Evolutionary conservation across 2,888 invertebrate genomes (phyloP).

Genomic region (Tholera decimalis): DNA sequence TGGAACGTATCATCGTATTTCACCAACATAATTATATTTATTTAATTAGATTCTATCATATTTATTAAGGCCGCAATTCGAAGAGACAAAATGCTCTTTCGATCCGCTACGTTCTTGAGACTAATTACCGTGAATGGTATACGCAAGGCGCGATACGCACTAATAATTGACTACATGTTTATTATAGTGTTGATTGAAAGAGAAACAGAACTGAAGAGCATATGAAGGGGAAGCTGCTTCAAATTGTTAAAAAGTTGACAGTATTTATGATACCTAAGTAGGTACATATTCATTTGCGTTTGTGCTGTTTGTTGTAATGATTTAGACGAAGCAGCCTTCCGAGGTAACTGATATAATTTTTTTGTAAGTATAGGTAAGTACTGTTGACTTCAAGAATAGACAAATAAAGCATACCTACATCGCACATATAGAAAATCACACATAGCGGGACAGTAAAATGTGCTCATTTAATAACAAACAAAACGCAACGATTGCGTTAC

Average conservation of each 20-base stretch:
- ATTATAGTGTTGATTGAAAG: background rate
- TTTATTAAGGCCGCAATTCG: background rate
- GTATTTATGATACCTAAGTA: background rate
- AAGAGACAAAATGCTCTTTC: background rate
- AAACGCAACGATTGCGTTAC: slow-evolving; percentile 82
- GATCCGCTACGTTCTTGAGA: background rate
- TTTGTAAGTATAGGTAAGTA: background rate
- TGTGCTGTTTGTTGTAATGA: background rate
- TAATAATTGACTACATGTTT: background rate
- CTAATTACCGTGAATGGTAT: background rate
- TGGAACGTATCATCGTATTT: too few species aligned
- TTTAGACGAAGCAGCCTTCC: too few species aligned
- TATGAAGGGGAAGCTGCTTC: background rate
- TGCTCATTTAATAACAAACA: slow-evolving; percentile 78
- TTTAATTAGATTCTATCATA: too few species aligned
- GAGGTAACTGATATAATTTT: too few species aligned
- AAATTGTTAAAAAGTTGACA: background rate
- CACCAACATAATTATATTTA: too few species aligned
- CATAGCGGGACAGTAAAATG: slow-evolving; percentile 69
- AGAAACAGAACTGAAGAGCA: background rate
- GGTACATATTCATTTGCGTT: background rate
- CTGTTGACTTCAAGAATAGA: background rate
- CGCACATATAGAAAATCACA: slow-evolving; percentile 31
- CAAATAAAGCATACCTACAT: slow-evolving; percentile 28
- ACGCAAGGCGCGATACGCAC: background rate